phyloP scores from a whole-genome alignment of 2,113 vertebrate species.

The Antigone vipio region DNA sequence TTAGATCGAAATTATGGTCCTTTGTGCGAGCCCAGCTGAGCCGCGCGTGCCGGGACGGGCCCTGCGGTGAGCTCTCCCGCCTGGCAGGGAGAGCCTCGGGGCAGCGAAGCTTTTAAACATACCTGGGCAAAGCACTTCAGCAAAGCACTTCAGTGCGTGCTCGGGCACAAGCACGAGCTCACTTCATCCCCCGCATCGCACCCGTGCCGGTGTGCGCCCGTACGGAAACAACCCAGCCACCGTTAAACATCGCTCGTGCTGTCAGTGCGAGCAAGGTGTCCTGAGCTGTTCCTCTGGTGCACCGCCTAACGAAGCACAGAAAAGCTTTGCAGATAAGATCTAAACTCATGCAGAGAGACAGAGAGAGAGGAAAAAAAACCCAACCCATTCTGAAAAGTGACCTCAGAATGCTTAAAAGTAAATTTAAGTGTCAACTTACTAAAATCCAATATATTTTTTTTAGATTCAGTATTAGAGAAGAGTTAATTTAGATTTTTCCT shows the following conservation, averaged over 20 bases:
- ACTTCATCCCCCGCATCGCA: background rate
- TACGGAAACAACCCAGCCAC: background rate
- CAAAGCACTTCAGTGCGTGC: background rate
- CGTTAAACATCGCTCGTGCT: fast-evolving
- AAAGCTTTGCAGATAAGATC: background rate
- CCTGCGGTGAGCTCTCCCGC: fast-evolving
- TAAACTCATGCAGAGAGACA: background rate
- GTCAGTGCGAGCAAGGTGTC: background rate
- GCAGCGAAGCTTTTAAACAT: background rate
- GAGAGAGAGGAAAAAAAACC: background rate
- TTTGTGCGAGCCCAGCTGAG: background rate
- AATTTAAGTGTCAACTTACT: background rate
- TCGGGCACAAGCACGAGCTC: background rate
- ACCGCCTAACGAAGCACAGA: fast-evolving
- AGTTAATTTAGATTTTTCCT: background rate
- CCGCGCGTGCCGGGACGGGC: fast-evolving
- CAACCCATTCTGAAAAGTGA: background rate
- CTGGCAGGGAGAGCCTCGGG: background rate
- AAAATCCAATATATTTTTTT: background rate
- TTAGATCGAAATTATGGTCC: background rate
- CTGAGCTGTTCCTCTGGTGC: background rate
- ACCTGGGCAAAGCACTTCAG: background rate
- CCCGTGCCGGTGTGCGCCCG: fast-evolving
- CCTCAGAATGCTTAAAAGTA: background rate
- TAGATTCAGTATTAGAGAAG: background rate